Conservation (phyloP, 92 coral and sea anemone species). For the Umimayanthus chanpuru region DNA sequence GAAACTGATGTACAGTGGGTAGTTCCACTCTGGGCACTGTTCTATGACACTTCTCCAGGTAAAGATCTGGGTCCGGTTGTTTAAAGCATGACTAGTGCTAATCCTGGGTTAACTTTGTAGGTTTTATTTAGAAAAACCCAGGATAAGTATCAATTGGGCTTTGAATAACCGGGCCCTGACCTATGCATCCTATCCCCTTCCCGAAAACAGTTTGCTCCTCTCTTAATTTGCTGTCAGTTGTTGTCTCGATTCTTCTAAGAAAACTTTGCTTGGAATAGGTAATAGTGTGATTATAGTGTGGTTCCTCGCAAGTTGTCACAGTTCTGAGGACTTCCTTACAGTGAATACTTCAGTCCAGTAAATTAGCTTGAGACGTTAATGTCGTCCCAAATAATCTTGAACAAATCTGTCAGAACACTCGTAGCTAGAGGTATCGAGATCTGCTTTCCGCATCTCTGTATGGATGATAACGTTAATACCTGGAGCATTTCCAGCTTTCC, state of each 20-base stretch:
- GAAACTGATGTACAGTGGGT: slow-evolving; percentile 22
- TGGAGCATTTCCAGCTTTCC: slow-evolving; percentile 19
- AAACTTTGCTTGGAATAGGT: slow-evolving; percentile 23
- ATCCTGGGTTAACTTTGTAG: too few relatives aligned
- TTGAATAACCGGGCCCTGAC: too few relatives aligned
- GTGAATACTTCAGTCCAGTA: slow-evolving; percentile 17
- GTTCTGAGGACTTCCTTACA: not conserved
- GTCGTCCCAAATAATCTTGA: not conserved
- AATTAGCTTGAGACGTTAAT: not conserved
- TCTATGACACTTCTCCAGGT: slow-evolving; percentile 7
- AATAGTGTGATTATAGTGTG: too few relatives aligned
- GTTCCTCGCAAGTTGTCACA: slow-evolving; percentile 48
- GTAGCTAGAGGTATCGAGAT: too few relatives aligned
- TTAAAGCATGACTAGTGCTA: too few relatives aligned
- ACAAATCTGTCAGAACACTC: not conserved
- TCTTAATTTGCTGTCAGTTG: slow-evolving; percentile 13
- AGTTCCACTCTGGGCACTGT: slow-evolving; percentile 44
- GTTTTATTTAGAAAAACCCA: too few relatives aligned
- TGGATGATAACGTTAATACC: slow-evolving; percentile 9
- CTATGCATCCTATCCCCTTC: not conserved
- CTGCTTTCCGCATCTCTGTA: slow-evolving; percentile 19
- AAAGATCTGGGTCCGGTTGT: slow-evolving; percentile 41
- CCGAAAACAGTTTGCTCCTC: slow-evolving; percentile 28
- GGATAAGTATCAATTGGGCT: too few relatives aligned
- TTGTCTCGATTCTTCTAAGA: not conserved